Evolutionary conservation across 2,888 invertebrate species (phyloP), one percentile per base, ranked within the genome.

Genomic region (Cotesia congregata): DNA sequence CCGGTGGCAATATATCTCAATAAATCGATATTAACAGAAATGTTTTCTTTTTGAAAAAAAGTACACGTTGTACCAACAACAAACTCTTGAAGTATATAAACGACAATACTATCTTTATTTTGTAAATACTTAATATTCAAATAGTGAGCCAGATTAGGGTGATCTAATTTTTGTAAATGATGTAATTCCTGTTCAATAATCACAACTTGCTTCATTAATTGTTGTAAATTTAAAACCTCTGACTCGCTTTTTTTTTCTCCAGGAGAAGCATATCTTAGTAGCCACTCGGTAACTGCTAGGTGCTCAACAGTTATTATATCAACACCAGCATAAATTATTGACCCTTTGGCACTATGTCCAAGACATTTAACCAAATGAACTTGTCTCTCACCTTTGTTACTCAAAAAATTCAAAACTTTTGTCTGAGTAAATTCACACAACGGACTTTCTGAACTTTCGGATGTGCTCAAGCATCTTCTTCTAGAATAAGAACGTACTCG

Each of bases 141-240:
- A 88, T 97, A 97, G 72, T 94, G 93, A 5, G 94, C 92, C 70
- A 97, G 90, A 86, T 95, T 94, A 12, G 91, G 90, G 87, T 96
- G 95, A 85, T 92, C 92, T 1, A 97, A 86, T 82, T 93, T 93
- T 17, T 93, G 91, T 77, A 97, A 90, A 30, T 93, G 91, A 84
- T 93, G 92, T 59, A 97, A 90, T 88, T 97, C 97, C 86, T 95
- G 94, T 83, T 97, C 96, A 70, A 97, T 92, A 78, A 91, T 91
- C 61, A 90, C 90, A 3, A 95, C 88, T 89, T 95, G 93, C 72
- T 91, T 91, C 79, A 91, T 90, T 1, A 92, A 88, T 0, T 90
- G 85, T 50, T 87, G 86, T 12, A 86, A 77, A 79, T 90, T 89
- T 20, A 77, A 81, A 62, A 80, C 75, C 41, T 72, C 67, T 1